Evolutionary conservation across 2,113 vertebrate genomes (phyloP).

Genomic region (Cyprinodon variegatus): DNA sequence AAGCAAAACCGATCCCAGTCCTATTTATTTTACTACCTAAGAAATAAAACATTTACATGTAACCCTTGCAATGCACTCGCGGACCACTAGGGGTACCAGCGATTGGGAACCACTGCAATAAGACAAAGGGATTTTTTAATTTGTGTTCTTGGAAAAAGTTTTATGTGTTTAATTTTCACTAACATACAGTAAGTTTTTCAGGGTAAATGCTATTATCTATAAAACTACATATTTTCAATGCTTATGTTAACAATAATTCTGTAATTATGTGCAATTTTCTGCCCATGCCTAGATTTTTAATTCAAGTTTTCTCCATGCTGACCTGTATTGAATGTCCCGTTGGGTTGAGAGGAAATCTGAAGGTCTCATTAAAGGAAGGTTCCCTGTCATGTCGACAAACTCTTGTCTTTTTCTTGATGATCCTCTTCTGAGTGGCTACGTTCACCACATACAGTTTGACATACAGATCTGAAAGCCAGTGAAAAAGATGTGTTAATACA

Average conservation of each 20-base stretch:
- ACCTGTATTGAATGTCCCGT: constrained; percentile 98
- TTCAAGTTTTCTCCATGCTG: background rate
- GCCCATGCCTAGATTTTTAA: background rate
- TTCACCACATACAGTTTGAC: constrained; percentile 98
- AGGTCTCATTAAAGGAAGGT: constrained; percentile 98
- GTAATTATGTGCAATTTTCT: background rate
- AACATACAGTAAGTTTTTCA: background rate
- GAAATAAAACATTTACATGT: too few species aligned
- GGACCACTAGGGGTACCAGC: too few species aligned
- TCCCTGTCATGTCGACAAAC: constrained; percentile 97
- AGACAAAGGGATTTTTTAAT: too few species aligned
- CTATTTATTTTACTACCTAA: too few species aligned
- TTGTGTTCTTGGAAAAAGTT: too few species aligned
- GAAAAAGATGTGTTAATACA: background rate
- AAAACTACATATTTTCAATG: background rate
- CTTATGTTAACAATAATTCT: background rate
- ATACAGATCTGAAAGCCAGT: constrained; percentile 86
- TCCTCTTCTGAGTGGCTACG: constrained; percentile 93
- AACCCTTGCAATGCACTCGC: too few species aligned
- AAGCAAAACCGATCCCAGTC: too few species aligned
- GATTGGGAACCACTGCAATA: too few species aligned
- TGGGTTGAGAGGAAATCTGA: constrained; percentile 94
- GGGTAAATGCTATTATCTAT: background rate
- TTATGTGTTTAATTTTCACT: background rate
- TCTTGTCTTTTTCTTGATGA: constrained; percentile 99